Base-by-base conservation (phyloP, 2,797 vertebrate species). In the Anisognathus igniventris region DNA sequence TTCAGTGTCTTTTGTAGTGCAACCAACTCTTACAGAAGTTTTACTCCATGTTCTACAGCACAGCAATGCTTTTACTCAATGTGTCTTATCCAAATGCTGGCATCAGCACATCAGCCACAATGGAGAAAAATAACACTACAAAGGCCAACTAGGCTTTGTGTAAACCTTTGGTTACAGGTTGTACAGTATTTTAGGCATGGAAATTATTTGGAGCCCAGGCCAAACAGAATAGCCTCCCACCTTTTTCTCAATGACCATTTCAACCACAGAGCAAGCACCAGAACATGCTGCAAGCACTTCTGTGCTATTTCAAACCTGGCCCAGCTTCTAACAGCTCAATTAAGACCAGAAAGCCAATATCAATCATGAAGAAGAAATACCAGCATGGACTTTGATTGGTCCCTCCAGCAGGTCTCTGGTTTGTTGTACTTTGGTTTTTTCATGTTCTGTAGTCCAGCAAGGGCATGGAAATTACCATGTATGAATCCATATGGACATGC, bases 281-380 rank as follows among this genome's bases (percentile, higher is more conserved):
- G 56, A 61, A 72, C 79, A 81, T 51, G 28, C 74, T 86, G 17
- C 12, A 86, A 94, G 64, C 16, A 57, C 31, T 93, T 88, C 40
- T 6, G 7, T 62, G 74, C 47, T 75, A 68, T 91, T 93, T 95
- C 64, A 92, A 86, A 93, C 33, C 78, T 87, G 44, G 42, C 21
- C 95, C 77, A 73, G 68, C 28, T 53, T 92, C 77, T 76, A 81
- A 76, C 58, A 72, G 50, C 61, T 64, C 75, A 80, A 3, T 78
- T 74, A 92, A 71, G 58, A 80, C 77, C 40, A 93, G 58, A 28
- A 95, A 95, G 31, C 60, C 64, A 78, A 53, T 68, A 91, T 48
- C 87, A 95, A 60, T 86, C 77, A 88, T 83, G 64, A 45, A 85
- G 35, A 88, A 40, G 70, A 86, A 96, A 93, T 25, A 75, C 4